These are phyloP conservation scores for Noctuana brunneofusca DNA, from an alignment of 2,888 invertebrate genomes.

Conservation along the genomic window DNA sequence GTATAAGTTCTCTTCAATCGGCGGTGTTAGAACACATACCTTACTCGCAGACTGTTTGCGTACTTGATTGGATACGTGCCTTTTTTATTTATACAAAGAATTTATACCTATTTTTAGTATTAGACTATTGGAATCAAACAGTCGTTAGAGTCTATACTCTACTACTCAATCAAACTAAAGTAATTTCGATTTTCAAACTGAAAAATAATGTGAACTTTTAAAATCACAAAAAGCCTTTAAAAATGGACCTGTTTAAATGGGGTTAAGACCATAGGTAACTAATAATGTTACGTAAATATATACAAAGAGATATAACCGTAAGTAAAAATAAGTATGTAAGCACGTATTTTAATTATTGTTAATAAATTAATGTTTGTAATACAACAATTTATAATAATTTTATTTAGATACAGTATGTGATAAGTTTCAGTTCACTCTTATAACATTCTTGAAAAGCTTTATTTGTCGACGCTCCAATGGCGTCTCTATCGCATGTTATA, in stretches of 20 bases:
- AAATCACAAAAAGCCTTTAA: too few relatives aligned
- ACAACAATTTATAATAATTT: too few relatives aligned
- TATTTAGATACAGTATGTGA: too few relatives aligned
- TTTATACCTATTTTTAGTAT: slow-evolving; percentile 64
- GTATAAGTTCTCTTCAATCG: neutral
- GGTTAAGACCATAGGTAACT: too few relatives aligned
- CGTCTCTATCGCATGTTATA: slow-evolving; percentile 5
- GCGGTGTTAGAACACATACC: slow-evolving; percentile 30
- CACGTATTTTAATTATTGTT: too few relatives aligned
- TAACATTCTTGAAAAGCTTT: neutral
- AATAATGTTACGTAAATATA: too few relatives aligned
- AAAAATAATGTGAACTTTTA: too few relatives aligned
- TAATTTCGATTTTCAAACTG: slow-evolving; percentile 3
- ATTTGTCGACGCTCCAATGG: slow-evolving; percentile 6
- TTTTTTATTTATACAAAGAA: slow-evolving; percentile 70
- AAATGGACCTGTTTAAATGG: too few relatives aligned
- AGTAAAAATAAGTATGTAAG: too few relatives aligned
- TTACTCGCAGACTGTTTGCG: slow-evolving; percentile 58
- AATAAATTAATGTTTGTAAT: too few relatives aligned
- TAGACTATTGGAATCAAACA: slow-evolving; percentile 44
- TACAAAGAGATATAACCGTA: too few relatives aligned
- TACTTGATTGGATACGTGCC: slow-evolving; percentile 78
- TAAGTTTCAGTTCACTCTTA: too few relatives aligned
- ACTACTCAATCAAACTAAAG: slow-evolving; percentile 20
- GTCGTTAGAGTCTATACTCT: slow-evolving; percentile 25